Evolutionary conservation across 2,888 invertebrate species (phyloP).

Genomic region (Apamea anceps): DNA sequence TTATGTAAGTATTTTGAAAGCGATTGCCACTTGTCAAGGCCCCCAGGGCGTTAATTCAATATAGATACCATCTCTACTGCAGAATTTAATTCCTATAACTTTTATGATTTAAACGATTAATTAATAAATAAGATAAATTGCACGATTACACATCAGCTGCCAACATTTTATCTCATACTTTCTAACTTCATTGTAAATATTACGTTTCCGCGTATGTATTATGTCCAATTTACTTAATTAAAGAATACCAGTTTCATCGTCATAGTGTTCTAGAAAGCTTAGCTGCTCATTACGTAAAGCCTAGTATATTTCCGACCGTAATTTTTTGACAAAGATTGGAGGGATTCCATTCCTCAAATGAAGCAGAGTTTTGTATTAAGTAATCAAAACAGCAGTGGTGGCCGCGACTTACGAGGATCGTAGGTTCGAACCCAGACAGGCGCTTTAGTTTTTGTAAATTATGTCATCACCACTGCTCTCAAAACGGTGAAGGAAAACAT

Average conservation of each 20-base stretch:
- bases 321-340: neutral
- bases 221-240: conserved; percentile 31
- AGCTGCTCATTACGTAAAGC: conserved; percentile 20
- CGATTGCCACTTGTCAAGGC: neutral
- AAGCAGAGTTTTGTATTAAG: neutral
- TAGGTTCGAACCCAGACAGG: neutral
- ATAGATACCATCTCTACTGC: conserved; percentile 1
- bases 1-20: neutral
- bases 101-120: neutral
- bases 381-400: neutral
- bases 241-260: conserved; percentile 15
- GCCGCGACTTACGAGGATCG: neutral
- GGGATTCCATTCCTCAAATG: neutral
- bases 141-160: conserved; percentile 34
- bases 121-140: conserved; percentile 24
- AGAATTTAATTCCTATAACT: conserved; percentile 12
- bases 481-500: neutral
- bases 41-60: neutral
- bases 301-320: too few species aligned
- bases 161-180: conserved; percentile 52
- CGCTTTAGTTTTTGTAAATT: neutral
- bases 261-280: conserved; percentile 34
- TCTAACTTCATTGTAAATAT: conserved; percentile 57
- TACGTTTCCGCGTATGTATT: conserved; percentile 32
- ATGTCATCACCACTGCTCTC: neutral